Base-by-base conservation (phyloP, 35 echinoderm and acorn worm species). In the Holothuria glaberrima region DNA sequence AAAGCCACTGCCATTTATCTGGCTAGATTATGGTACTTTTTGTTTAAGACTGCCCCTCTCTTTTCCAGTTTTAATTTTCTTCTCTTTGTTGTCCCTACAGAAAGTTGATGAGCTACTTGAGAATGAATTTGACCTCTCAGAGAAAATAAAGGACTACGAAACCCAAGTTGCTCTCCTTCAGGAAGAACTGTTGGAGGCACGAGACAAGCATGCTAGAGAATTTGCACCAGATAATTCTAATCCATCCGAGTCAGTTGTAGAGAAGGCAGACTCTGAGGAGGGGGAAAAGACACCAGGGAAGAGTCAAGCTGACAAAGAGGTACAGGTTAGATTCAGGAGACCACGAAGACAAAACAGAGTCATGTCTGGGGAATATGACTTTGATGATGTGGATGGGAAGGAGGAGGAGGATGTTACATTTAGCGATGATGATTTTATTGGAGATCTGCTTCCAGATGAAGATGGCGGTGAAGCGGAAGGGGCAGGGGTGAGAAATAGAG, bases 71-170 rank as follows among this genome's bases (percentile, higher is more conserved):
- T 33, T 17, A 17, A 69, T 12, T 69, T 21, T 24, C 66, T 21
- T 33, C 31, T 25, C 14, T 30, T 17, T 81, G 22, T 86, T 62
- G 20, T 50, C 21, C 41, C 70, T 46, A 0, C 85, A 87, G 85
- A 67, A 87, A 87, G 25, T 87, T 69, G 85, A 87, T 46, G 85
- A 87, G 28, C 85, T 87, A 46, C 66, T 71, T 9, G 85, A 67
- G 50, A 87, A 87, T 67, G 65, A 87, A 62, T 69, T 69, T 69
- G 61, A 87, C 35, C 62, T 87, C 30, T 21, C 41, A 29, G 85
- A 87, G 54, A 67, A 87, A 71, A 35, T 87, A n/a, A 48, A 87
- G 22, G 38, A 69, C 33, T 69, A 69, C 22, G 85, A 87, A 29
- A 70, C 32, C 7, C 38, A 87, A 35, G 33, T 87, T 1, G 60